phyloP scores from a whole-genome alignment of 2,113 vertebrate species.

The Perognathus longimembris region DNA sequence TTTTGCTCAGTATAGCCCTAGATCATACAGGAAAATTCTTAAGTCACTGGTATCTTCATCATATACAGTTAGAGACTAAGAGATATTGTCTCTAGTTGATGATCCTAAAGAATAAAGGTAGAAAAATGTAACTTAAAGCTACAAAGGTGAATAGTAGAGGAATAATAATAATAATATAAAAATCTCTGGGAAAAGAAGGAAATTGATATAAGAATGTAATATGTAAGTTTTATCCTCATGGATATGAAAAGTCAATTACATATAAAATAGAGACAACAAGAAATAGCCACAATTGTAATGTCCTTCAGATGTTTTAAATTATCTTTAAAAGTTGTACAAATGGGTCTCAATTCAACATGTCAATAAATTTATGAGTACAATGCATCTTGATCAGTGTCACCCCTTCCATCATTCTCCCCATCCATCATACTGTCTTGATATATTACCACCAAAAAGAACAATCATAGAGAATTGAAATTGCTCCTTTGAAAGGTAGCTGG shows the following conservation, averaged over 20 bases:
- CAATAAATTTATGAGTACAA: no score
- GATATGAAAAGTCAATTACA: background rate
- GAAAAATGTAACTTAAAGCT: constrained; percentile 17
- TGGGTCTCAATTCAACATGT: no score
- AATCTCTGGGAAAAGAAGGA: background rate
- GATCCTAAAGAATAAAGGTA: background rate
- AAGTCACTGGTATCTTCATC: background rate
- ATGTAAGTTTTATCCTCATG: background rate
- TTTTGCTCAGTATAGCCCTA: background rate
- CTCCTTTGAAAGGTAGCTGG: background rate
- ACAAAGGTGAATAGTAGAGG: background rate
- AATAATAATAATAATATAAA: constrained; percentile 39
- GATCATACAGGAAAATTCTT: background rate
- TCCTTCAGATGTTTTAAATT: no score
- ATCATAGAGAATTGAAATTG: background rate
- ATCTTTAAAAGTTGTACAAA: no score
- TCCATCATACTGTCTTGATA: background rate
- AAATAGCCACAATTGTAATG: background rate
- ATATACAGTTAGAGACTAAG: background rate
- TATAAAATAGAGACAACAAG: background rate
- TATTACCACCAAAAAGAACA: constrained; percentile 13
- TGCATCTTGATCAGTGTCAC: background rate
- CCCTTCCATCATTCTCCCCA: background rate
- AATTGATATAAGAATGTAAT: background rate
- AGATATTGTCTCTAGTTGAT: background rate